Evolutionary conservation across 2,888 invertebrate genomes (phyloP), one percentile per base, ranked within the genome.

Genomic region (Cheilosia vernalis): DNA sequence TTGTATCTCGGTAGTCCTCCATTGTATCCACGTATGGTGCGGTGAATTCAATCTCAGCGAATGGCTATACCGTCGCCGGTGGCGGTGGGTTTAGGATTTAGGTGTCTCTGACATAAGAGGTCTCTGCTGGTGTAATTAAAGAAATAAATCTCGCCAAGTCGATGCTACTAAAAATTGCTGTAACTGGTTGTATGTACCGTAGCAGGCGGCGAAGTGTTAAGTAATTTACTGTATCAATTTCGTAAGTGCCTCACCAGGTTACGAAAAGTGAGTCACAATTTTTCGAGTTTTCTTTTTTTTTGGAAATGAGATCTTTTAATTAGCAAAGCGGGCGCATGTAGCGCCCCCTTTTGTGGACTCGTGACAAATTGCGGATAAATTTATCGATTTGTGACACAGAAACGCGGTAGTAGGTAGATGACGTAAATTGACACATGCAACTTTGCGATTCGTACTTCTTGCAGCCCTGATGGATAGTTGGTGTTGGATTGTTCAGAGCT

Each of bases 221-320:
- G 83, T 78, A 83, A 83, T 73, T 83, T 78, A 78, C 67, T 40
- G 40, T 78, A 83, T 58, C 55, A 73, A 73, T 78, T 69, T 78
- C 47, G 78, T 47, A 66, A 49, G 66, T 66, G 72, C 30, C 30
- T 30, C 44, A 19, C 21, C 15, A 42, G 49, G 51, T 42, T 27
- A 30, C 37, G n/a, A 27, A 42, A 60, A 42, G 47, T 53, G 10
- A 47, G 5, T 24, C 5, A 53, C 37, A 47, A n/a, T 44, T 37
- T 30, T 30, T n/a, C 7, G 37, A 4, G 6, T 10, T 15, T 19
- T 10, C 60, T 17, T 53, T 53, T 53, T 17, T 67, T 77, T 67
- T 61, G 60, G 67, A 53, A 47, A 49, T 44, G 44, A 60, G 67
- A 67, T 51, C 51, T 67, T 60, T 77, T 61, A 77, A 67, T 77